Evolutionary conservation across 2,888 invertebrate genomes (phyloP).

Genomic region (Bruchidius siliquastri): DNA sequence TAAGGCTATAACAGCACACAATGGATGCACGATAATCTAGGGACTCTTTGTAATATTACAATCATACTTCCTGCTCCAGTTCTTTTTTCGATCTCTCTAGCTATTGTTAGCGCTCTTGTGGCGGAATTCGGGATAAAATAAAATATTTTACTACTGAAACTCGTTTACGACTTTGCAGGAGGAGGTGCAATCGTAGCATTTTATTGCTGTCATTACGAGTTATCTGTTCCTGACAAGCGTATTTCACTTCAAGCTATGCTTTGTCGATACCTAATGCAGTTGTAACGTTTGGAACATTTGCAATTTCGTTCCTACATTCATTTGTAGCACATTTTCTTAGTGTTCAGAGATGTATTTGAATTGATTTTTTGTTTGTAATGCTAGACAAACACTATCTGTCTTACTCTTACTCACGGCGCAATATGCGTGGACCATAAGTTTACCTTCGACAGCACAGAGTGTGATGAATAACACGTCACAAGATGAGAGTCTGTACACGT

Average conservation of each 20-base stretch:
- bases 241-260: background rate
- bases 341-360: background rate
- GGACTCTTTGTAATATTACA: background rate
- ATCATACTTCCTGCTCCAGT: background rate
- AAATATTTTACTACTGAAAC: background rate
- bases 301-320: background rate
- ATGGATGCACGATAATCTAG: too few relatives aligned
- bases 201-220: background rate
- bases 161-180: background rate
- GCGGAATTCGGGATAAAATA: background rate
- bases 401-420: too few relatives aligned
- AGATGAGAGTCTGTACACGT: too few relatives aligned
- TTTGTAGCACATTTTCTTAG: background rate
- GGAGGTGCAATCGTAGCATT: background rate
- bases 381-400: too few relatives aligned
- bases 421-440: too few relatives aligned
- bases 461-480: too few relatives aligned
- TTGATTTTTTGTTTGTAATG: too few relatives aligned
- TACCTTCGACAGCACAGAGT: too few relatives aligned
- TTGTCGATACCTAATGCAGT: background rate
- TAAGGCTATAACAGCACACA: too few relatives aligned
- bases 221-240: background rate
- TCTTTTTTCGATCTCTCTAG: background rate
- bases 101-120: background rate
- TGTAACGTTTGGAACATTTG: background rate